Percentiles rank a stretch among this genome's conserved stretches.
phyloP scores from a whole-genome alignment of 2,113 vertebrate genomes.

The Spea bombifrons region DNA sequence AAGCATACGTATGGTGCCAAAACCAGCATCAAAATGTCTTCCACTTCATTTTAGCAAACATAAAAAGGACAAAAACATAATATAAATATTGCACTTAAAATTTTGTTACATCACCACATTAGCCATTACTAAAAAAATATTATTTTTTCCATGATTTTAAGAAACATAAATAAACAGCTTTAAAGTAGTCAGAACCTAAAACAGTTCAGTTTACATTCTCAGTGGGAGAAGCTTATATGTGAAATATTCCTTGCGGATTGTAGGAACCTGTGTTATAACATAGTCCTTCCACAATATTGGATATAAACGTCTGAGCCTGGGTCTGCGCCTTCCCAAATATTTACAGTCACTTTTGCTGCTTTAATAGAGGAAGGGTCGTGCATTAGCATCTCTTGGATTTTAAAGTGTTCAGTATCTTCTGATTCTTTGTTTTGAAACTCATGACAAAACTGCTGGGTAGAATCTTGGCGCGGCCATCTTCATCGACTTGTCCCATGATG shows the following conservation, averaged over 20 bases:
- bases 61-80: slow-evolving; percentile 56
- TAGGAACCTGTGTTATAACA: slow-evolving; percentile 8
- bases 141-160: slow-evolving; percentile 40
- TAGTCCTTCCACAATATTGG: neutral
- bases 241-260: slow-evolving; percentile 7
- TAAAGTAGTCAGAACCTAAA: slow-evolving; percentile 44
- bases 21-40: slow-evolving; percentile 55
- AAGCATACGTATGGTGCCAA: slow-evolving; percentile 59
- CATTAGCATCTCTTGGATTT: slow-evolving; percentile 86
- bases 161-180: slow-evolving; percentile 62
- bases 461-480: slow-evolving; percentile 85
- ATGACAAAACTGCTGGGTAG: slow-evolving; percentile 86
- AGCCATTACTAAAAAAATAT: slow-evolving; percentile 56
- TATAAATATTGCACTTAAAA: slow-evolving; percentile 85
- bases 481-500: slow-evolving; percentile 93
- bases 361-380: slow-evolving; percentile 36
- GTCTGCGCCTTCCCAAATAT: slow-evolving; percentile 1
- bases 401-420: slow-evolving; percentile 80
- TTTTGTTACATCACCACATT: slow-evolving; percentile 62
- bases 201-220: slow-evolving; percentile 43
- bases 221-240: slow-evolving; percentile 39
- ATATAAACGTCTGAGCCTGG: neutral
- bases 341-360: slow-evolving; percentile 10
- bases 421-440: slow-evolving; percentile 91
- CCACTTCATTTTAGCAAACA: slow-evolving; percentile 27